Evolutionary conservation across 2,888 invertebrate species (phyloP), one percentile per base, ranked within the genome.

Genomic region (Apomyelois bistriatella): DNA sequence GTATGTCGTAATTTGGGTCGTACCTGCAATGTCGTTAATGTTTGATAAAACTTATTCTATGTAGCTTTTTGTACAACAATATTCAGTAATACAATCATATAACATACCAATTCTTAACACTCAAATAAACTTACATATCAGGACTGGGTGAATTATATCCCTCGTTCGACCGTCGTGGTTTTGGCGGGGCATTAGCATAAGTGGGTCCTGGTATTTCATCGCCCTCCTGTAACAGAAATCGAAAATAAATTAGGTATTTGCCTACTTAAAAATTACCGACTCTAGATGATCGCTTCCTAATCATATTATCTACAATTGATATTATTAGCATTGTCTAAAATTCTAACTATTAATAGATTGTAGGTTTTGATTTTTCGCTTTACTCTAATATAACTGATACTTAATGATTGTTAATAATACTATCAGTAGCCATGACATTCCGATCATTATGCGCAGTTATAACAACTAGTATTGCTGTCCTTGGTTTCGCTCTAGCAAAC

Each of bases 171-270:
- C 97, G 92, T 71, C 96, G 90, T 0, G 97, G 97, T 75, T 97
- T 97, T 0, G 97, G 97, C 9, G 97, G 97, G 2, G 97, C 97
- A 81, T 97, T 97, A 0, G 96, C 97, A 72, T 97, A 97, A 1
- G 97, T 92, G 0, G 97, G 52, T 36, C 52, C 52, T 7, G 52
- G 85, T 55, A 80, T 74, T 57, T 88, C 88, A 59, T 88, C 88
- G 8, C 69, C 74, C 53, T 88, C 87, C 89, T 89, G 61, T 51
- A 65, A 70, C 59, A 53, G 58, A 53, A 55, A 53, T 30, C 53
- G 56, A 56, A 48, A 53, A 52, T 55, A 5, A 52, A 43, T 10
- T 13, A 9, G 7, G 7, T 10, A 9, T 32, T 32, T 32, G 32
- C 22, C 22, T 32, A 32, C 32, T 32, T 6, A 32, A 8, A 4